Evolutionary conservation across 2,888 invertebrate genomes (phyloP).

Genomic region (Tanypteryx hageni): DNA sequence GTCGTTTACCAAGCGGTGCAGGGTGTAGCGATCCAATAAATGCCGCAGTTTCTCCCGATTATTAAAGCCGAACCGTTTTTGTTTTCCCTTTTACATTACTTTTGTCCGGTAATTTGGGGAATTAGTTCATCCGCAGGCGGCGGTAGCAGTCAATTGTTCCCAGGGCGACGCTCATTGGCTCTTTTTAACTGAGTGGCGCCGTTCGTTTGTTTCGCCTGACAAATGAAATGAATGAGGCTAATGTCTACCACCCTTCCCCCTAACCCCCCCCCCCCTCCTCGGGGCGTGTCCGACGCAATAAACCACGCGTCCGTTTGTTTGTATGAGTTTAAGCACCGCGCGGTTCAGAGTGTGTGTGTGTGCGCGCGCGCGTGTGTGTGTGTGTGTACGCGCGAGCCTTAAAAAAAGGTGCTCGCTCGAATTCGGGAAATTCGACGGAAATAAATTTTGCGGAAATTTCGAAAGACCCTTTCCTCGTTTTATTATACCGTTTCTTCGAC

Average conservation of each 20-base stretch:
- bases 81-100: slow-evolving; percentile 11
- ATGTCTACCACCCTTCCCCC: neutral
- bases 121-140: neutral
- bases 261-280: neutral
- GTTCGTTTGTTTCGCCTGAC: slow-evolving; percentile 1
- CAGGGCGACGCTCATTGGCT: neutral
- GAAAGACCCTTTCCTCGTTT: too few species aligned
- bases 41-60: slow-evolving; percentile 2
- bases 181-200: neutral
- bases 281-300: slow-evolving; percentile 38
- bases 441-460: neutral
- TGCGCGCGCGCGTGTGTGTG: too few species aligned
- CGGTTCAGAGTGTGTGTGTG: neutral
- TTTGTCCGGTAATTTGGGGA: neutral
- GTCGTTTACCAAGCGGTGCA: neutral
- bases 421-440: neutral
- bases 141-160: neutral
- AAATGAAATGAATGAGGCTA: slow-evolving; percentile 41
- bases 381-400: slow-evolving; percentile 9
- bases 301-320: slow-evolving; percentile 45
- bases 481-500: too few species aligned
- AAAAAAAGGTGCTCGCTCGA: slow-evolving; percentile 24
- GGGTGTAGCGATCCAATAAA: slow-evolving; percentile 19
- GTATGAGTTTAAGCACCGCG: neutral
- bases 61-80: neutral